These are phyloP conservation scores for Rostratula benghalensis DNA, from an alignment of 2,113 vertebrate genomes.

Conservation along the genomic window DNA sequence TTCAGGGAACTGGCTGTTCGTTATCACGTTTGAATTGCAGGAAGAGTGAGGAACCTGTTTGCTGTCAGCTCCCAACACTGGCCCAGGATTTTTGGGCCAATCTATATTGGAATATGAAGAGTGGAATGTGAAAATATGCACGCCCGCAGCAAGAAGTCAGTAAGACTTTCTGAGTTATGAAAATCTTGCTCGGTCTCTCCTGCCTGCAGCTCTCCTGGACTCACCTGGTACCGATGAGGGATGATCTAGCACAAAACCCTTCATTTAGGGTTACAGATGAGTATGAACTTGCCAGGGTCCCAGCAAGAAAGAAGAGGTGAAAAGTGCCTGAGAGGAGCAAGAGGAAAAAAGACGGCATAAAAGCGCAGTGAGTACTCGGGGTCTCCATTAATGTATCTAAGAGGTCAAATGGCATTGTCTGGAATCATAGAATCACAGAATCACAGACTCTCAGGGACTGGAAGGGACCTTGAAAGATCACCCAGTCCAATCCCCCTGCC, in stretches of 20 bases:
- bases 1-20: background rate
- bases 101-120: background rate
- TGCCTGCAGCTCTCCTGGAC: background rate
- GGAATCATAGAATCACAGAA: too few relatives aligned
- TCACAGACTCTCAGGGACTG: too few relatives aligned
- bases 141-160: background rate
- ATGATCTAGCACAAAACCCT: background rate
- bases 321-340: background rate
- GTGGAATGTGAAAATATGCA: background rate
- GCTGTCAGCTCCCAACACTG: background rate
- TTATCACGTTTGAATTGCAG: background rate
- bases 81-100: background rate
- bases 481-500: too few relatives aligned
- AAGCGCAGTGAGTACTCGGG: background rate
- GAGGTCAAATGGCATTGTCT: background rate
- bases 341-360: background rate
- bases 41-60: background rate
- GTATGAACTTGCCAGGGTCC: background rate
- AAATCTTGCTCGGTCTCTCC: background rate
- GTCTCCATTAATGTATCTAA: background rate
- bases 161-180: background rate
- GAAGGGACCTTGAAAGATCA: too few relatives aligned
- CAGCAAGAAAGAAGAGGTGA: background rate
- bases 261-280: background rate
- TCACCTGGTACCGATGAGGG: background rate